Percentiles rank a stretch among this genome's conserved stretches.
phyloP scores from a whole-genome alignment of 2,113 vertebrate genomes.

The Aramus guarauna region DNA sequence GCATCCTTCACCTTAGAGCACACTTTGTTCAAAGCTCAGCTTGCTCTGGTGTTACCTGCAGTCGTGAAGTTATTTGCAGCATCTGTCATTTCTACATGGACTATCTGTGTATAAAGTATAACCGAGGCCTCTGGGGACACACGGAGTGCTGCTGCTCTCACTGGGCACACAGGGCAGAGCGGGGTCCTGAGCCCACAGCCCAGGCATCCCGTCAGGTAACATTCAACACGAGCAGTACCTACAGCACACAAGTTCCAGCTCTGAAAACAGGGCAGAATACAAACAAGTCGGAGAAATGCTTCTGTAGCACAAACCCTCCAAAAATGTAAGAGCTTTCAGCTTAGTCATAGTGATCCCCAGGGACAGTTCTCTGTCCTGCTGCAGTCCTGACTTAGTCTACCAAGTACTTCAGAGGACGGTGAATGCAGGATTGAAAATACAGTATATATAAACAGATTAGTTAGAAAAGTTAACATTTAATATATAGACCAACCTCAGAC shows the following conservation, averaged over 20 bases:
- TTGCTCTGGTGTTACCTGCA: neutral
- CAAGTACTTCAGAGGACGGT: neutral
- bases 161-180: neutral
- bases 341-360: neutral
- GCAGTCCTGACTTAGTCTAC: neutral
- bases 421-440: neutral
- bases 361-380: neutral
- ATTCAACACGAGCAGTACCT: neutral
- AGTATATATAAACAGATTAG: neutral
- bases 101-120: neutral
- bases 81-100: neutral
- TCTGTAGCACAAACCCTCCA: neutral
- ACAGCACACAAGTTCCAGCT: neutral
- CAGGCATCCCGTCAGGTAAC: rapidly evolving
- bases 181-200: neutral
- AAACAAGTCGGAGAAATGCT: neutral
- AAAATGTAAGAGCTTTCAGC: neutral
- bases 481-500: neutral
- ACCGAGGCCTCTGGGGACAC: rapidly evolving
- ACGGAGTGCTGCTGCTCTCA: neutral
- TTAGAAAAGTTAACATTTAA: neutral
- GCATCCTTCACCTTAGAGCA: neutral
- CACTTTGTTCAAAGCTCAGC: neutral
- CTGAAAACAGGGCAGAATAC: neutral
- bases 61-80: neutral